Evolutionary conservation across 2,797 vertebrate species (phyloP), one percentile per base, ranked within the genome.

Genomic region (Mormyrops attenuatus): DNA sequence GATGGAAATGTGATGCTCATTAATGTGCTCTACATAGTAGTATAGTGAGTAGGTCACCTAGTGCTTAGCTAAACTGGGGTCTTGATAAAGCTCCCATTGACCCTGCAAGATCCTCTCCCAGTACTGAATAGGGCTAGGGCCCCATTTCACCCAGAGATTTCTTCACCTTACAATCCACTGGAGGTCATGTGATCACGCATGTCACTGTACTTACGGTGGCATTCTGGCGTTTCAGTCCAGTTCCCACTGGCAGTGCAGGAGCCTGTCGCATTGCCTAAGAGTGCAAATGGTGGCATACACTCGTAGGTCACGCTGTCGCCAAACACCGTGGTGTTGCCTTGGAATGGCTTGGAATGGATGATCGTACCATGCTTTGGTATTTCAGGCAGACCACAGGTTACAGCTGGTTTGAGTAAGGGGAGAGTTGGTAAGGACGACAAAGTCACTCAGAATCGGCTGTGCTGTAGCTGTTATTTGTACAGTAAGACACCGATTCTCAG

Each of bases 181-280:
- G 1, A 38, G 66, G 26, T 69, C 63, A 69, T 13, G 63, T 3
- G 63, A 69, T 69, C 66, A 69, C 26, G 53, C 15, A 41, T 15
- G 38, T 41, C 11, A 38, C 52, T 50, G 4, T 30, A 90, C 94
- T 93, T 92, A 98, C 98, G 93, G 89, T 52, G 95, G 92, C 98
- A 99, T 90, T 95, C 94, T 0, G 98, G 98, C 13, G 96, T 90
- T 53, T 91, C 91, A 2, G 96, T 96, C 94, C 96, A 95, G 3
- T 11, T 97, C 34, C 97, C 97, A 0, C 97, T 92, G 26, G 93
- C 94, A 66, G 0, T 94, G 92, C 98, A 99, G 26, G 91, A 95
- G 26, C 96, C 93, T 20, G 95, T 97, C 89, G 96, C 96, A 0
- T 95, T 95, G 80, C 97, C 97, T 91, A 97, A 94, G 3, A 98